A percentile compares a stretch with the other conserved stretches of the same genome.
Conservation (phyloP, 2,888 invertebrate genomes). For the Tachina lurida region DNA sequence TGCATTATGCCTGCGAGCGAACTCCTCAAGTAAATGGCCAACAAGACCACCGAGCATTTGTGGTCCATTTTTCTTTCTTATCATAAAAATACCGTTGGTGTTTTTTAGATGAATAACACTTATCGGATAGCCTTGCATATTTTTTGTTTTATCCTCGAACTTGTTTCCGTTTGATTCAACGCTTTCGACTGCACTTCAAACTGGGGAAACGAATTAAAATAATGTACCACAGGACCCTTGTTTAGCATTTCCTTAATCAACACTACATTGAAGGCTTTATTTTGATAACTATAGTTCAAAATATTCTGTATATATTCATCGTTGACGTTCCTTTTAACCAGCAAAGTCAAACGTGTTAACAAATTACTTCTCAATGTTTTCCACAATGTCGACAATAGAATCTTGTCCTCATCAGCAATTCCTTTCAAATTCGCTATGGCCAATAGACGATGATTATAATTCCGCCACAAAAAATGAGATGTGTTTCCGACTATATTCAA, state of each 20-base stretch:
- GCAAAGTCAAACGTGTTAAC: not conserved
- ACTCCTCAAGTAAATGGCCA: slow-evolving; percentile 51
- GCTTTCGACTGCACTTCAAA: not conserved
- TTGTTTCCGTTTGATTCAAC: not conserved
- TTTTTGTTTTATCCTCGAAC: slow-evolving; percentile 46
- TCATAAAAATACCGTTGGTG: slow-evolving; percentile 60
- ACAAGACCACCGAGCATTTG: slow-evolving; percentile 57
- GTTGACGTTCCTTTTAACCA: not conserved
- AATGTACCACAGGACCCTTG: no score
- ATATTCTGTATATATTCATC: slow-evolving; percentile 16
- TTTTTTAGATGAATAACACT: slow-evolving; percentile 56
- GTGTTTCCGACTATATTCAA: slow-evolving; percentile 28
- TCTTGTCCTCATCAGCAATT: no score
- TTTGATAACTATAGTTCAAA: slow-evolving; percentile 36
- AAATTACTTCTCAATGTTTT: no score
- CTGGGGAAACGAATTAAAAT: not conserved
- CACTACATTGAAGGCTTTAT: slow-evolving; percentile 23
- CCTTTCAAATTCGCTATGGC: no score
- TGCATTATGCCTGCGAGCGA: slow-evolving; percentile 68
- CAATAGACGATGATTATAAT: no score
- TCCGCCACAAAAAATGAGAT: not conserved
- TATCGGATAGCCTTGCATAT: slow-evolving; percentile 59
- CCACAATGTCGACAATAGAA: no score
- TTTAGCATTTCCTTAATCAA: no score
- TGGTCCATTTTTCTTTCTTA: not conserved